Evolutionary conservation across 92 coral and sea anemone genomes (phyloP).

Genomic region (Porites lobata): DNA sequence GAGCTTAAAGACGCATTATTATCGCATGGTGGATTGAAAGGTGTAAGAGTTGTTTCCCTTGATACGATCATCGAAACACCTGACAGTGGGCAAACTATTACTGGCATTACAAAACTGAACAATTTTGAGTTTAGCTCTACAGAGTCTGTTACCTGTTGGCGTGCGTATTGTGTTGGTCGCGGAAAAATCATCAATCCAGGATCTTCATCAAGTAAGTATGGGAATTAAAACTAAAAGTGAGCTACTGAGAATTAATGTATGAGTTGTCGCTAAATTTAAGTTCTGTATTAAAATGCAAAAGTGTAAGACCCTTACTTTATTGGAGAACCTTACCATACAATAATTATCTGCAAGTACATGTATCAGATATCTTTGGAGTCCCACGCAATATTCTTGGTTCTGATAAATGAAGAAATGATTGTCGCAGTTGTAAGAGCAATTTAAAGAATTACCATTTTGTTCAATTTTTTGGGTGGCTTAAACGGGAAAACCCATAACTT

Average conservation of each 20-base stretch:
- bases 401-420: constrained; percentile 19
- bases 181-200: constrained; percentile 53
- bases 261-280: constrained; percentile 25
- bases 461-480: no score
- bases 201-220: constrained; percentile 30
- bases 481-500: no score
- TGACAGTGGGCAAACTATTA: no score
- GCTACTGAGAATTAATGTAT: constrained; percentile 25
- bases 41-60: no score
- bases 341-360: constrained; percentile 24
- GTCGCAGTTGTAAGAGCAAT: neutral
- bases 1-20: no score
- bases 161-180: constrained; percentile 48
- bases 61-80: no score
- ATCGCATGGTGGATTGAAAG: no score
- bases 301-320: neutral
- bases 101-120: no score
- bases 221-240: constrained; percentile 25
- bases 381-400: constrained; percentile 1
- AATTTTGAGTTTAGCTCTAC: no score
- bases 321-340: constrained; percentile 19
- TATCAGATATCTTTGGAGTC: neutral
- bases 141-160: constrained; percentile 52
- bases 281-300: constrained; percentile 1
- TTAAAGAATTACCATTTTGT: no score